These are phyloP conservation scores for Cryptoprocta ferox DNA, from an alignment of 2,797 vertebrate genomes.

Conservation along the genomic window DNA sequence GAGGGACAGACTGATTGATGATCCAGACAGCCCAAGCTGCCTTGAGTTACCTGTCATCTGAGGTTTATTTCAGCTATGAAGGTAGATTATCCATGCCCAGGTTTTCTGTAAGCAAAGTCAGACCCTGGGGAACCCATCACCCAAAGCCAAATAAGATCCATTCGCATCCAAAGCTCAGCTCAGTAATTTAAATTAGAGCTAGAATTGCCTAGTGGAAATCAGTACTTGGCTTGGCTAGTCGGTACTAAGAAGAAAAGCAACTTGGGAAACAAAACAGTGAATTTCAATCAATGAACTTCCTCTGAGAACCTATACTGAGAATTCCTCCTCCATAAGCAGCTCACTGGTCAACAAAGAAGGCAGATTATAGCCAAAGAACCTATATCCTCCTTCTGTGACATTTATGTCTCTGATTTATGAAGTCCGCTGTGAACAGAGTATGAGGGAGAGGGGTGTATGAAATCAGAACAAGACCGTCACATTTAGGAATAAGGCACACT, in stretches of 20 bases:
- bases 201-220: not conserved
- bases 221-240: not conserved
- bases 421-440: not conserved
- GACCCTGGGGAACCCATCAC: not conserved
- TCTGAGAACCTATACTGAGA: not conserved
- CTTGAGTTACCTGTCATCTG: not conserved
- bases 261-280: not conserved
- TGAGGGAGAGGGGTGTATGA: not conserved
- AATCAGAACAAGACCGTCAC: not conserved
- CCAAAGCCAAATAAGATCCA: not conserved
- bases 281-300: not conserved
- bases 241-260: not conserved
- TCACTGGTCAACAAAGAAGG: not conserved
- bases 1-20: not conserved
- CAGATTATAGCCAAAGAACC: not conserved
- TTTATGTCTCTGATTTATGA: not conserved
- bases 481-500: not conserved
- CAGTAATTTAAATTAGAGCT: not conserved
- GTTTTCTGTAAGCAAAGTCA: not conserved
- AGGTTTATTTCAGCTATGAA: not conserved
- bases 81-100: too few species aligned
- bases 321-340: not conserved
- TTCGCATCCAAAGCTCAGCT: not conserved
- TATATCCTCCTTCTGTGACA: not conserved
- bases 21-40: too few species aligned